Evolutionary conservation across 2,888 invertebrate species (phyloP).

Genomic region (Cotesia congregata): DNA sequence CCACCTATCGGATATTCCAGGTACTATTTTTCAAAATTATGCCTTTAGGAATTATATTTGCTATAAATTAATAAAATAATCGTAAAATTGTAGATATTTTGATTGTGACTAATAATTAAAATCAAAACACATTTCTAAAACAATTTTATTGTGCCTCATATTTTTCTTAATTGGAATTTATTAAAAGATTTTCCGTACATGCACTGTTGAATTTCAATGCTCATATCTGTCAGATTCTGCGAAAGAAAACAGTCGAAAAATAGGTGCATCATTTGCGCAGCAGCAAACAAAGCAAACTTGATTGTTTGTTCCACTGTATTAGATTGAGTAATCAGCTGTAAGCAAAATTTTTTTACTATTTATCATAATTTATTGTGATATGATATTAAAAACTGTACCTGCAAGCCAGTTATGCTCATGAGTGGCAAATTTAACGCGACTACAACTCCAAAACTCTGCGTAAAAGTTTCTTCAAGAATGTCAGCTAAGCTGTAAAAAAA

Average conservation of each 20-base stretch:
- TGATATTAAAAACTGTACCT: not conserved
- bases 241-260: conserved; percentile 30
- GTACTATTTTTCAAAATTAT: no score
- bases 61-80: no score
- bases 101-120: no score
- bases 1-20: no score
- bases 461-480: conserved; percentile 2
- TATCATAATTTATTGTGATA: not conserved
- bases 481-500: conserved; percentile 17
- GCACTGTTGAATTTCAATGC: conserved; percentile 8
- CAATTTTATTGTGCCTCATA: no score
- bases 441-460: conserved; percentile 9
- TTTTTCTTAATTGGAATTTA: no score
- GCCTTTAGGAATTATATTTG: no score
- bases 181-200: conserved; percentile 8
- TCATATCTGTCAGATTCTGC: conserved; percentile 23
- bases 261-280: conserved; percentile 22
- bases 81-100: no score
- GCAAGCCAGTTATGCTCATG: conserved; percentile 17
- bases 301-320: not conserved
- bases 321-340: not conserved
- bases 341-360: not conserved
- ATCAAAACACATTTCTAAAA: no score
- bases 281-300: not conserved
- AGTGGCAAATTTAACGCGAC: conserved; percentile 3